Base-by-base conservation (phyloP, 2,888 invertebrate species). In the Tetanocera ferruginea region DNA sequence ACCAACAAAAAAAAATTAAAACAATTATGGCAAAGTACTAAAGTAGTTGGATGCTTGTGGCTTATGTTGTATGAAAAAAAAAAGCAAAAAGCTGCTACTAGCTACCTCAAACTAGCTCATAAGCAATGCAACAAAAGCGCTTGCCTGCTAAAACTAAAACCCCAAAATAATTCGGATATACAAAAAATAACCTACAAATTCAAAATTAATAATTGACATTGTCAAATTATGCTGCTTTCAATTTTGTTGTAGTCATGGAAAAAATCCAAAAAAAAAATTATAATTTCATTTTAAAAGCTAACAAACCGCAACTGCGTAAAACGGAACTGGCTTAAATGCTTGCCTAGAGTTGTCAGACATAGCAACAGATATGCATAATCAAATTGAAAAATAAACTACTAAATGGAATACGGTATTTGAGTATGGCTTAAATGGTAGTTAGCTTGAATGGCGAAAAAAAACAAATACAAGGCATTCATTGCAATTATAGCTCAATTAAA, bases 1-100 rank as follows among this genome's bases (percentile, higher is more conserved):
- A 76, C 3, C 19, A 66, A 69, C 67, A 37, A 19, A 76, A 37
- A 76, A 69, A 34, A 37, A 9, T 67, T 37, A 5, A 6, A 37
- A 43, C 11, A 43, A 43, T 11, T 43, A 43, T 43, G 43, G 43
- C 43, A 43, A 43, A 43, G 14, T 43, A n/a, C 34, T 25, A 11
- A 69, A 19, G 37, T 37, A 67, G 67, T 67, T 17, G 72, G 8
- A 72, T 72, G 57, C 57, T 55, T 72, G 28, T 57, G 17, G 55
- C 43, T 43, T 6, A 37, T 11, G 43, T 23, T 19, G 34, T 11
- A 5, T 23, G 67, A 37, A 5, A 37, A 23, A 0, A 3, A 34
- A 31, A n/a, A 17, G 17, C n/a, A n/a, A n/a, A n/a, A n/a, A n/a
- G n/a, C n/a, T 6, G 8, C 31, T 66, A 34, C 34, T 34, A 31